phyloP scores from a whole-genome alignment of 2,888 invertebrate genomes.

The Polietes domitor region DNA sequence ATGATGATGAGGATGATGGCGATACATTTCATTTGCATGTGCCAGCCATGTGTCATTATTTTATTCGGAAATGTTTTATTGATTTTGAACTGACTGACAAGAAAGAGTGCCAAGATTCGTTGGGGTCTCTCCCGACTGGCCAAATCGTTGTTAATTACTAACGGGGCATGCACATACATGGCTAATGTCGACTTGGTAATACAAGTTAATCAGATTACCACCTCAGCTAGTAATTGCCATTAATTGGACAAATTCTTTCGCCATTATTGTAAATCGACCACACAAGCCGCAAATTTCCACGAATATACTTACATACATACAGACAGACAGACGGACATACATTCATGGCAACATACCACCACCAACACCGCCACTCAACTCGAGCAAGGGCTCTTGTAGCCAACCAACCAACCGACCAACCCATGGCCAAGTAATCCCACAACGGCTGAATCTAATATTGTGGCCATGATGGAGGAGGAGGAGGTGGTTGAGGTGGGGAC shows the following conservation, averaged over 20 bases:
- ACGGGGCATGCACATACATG: background rate
- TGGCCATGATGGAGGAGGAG: too few species aligned
- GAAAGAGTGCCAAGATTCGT: background rate
- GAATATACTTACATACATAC: background rate
- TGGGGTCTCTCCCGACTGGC: background rate
- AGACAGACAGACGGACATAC: too few species aligned
- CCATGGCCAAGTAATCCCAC: background rate
- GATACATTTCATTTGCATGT: conserved; percentile 20
- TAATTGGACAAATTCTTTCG: conserved; percentile 46
- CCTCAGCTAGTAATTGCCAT: conserved; percentile 44
- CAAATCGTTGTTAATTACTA: conserved; percentile 3
- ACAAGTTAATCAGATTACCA: conserved; percentile 56
- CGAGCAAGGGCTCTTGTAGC: background rate
- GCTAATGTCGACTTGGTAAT: conserved; percentile 28
- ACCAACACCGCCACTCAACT: background rate
- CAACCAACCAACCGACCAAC: background rate
- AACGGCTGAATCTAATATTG: background rate
- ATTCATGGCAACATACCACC: too few species aligned
- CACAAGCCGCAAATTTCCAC: conserved; percentile 14
- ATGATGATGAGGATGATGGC: too few species aligned
- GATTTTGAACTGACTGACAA: background rate
- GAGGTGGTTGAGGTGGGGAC: background rate
- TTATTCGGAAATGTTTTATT: background rate
- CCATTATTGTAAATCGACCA: conserved; percentile 30
- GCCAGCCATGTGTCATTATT: background rate